phyloP scores from a whole-genome alignment of 2,797 vertebrate genomes.

The Chiroxiphia lanceolata region DNA sequence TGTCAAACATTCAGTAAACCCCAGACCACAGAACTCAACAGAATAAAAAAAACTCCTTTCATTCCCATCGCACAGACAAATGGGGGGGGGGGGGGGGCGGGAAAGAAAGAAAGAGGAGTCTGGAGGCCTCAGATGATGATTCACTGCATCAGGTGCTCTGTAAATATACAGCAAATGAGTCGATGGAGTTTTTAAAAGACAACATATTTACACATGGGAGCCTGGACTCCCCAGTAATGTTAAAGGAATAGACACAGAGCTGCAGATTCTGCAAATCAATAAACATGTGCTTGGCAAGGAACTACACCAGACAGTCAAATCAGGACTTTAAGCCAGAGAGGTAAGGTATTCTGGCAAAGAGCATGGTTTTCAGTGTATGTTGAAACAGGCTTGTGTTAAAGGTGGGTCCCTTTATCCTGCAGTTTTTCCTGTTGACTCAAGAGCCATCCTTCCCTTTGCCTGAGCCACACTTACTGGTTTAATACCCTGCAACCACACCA shows the following conservation, averaged over 20 bases:
- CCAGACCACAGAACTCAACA: neutral
- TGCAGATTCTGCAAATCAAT: neutral
- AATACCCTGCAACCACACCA: neutral
- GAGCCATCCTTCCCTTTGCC: neutral
- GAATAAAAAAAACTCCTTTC: neutral
- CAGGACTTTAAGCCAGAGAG: neutral
- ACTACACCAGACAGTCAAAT: neutral
- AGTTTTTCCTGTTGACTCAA: neutral
- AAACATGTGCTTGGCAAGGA: neutral
- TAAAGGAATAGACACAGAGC: neutral
- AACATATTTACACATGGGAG: neutral
- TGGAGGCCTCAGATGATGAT: neutral
- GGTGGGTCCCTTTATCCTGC: neutral
- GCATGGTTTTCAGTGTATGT: accelerated
- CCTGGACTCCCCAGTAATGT: neutral
- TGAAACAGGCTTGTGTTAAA: neutral
- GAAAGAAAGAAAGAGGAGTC: neutral
- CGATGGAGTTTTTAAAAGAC: neutral
- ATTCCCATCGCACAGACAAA: neutral
- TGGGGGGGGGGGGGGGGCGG: accelerated
- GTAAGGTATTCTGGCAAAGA: neutral
- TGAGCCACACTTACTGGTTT: neutral
- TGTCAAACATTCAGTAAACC: neutral
- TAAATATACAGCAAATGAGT: neutral
- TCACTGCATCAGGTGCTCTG: neutral